Evolutionary conservation across 2,113 vertebrate genomes (phyloP).

Genomic region (Cygnus buccinator): DNA sequence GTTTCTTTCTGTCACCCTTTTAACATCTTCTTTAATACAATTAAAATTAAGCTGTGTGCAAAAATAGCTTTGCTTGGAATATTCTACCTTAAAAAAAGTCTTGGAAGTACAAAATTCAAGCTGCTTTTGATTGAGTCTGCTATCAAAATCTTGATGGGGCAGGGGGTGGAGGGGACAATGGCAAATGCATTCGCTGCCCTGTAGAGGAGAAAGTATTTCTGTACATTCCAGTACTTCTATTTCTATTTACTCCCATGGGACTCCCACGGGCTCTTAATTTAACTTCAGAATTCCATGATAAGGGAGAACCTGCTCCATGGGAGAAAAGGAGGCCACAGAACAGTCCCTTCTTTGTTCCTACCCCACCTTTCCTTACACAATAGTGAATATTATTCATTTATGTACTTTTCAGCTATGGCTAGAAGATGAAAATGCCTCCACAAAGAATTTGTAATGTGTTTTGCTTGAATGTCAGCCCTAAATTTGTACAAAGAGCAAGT

Average conservation of each 20-base stretch:
- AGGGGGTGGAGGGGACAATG: not conserved
- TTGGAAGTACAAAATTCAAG: not conserved
- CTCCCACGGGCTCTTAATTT: not conserved
- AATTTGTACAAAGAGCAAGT: conserved; percentile 54
- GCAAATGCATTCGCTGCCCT: not conserved
- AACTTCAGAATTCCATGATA: not conserved
- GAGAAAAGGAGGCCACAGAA: not conserved
- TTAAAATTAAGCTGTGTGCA: not conserved
- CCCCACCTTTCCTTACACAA: conserved; percentile 55
- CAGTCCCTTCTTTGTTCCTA: conserved; percentile 14
- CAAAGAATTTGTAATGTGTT: conserved; percentile 58
- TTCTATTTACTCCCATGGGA: not conserved
- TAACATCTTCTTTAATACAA: fast-evolving
- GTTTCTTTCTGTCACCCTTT: not conserved
- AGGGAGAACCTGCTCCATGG: not conserved
- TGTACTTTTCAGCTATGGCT: not conserved
- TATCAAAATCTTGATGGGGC: not conserved
- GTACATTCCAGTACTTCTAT: not conserved
- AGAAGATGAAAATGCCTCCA: conserved; percentile 62
- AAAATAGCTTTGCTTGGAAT: not conserved
- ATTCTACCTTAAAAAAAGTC: not conserved
- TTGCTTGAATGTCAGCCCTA: conserved; percentile 63
- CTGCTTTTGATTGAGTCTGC: not conserved
- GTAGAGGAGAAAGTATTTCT: not conserved
- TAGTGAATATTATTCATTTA: not conserved